These are phyloP conservation scores for Anguilla anguilla DNA, from an alignment of 2,797 vertebrate genomes.

Conservation along the genomic window DNA sequence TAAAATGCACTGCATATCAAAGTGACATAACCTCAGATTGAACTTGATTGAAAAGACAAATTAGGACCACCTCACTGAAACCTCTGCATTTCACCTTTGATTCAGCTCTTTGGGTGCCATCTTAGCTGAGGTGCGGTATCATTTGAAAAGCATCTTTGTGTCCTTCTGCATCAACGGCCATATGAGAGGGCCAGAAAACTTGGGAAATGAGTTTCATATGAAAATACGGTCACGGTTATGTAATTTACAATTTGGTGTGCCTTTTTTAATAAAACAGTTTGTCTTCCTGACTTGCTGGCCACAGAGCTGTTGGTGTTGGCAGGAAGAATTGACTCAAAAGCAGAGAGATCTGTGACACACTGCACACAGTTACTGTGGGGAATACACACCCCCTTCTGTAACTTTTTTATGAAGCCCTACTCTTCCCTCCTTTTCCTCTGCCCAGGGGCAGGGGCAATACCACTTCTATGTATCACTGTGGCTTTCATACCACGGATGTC, in stretches of 20 bases:
- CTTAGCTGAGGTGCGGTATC: background rate
- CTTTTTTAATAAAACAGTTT: constrained; percentile 72
- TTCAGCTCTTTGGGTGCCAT: background rate
- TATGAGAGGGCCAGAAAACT: background rate
- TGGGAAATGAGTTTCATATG: background rate
- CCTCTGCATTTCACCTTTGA: background rate
- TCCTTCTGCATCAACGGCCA: background rate
- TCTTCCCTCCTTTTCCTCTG: background rate
- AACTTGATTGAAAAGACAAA: background rate
- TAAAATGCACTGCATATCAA: background rate
- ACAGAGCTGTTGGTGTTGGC: constrained; percentile 74
- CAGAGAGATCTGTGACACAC: constrained; percentile 47
- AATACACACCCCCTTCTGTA: background rate
- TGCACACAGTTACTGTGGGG: constrained; percentile 35
- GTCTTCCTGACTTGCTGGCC: constrained; percentile 66
- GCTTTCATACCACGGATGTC: background rate
- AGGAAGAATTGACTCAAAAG: constrained; percentile 50
- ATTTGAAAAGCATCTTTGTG: background rate
- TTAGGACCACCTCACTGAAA: background rate
- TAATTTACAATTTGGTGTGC: constrained; percentile 57
- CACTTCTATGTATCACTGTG: background rate
- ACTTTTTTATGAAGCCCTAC: background rate
- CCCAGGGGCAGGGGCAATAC: background rate
- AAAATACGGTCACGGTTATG: constrained; percentile 61
- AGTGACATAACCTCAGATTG: background rate